These are phyloP conservation scores for Ceuthmochares aereus DNA, from an alignment of 2,113 vertebrate species.

Conservation along the genomic window DNA sequence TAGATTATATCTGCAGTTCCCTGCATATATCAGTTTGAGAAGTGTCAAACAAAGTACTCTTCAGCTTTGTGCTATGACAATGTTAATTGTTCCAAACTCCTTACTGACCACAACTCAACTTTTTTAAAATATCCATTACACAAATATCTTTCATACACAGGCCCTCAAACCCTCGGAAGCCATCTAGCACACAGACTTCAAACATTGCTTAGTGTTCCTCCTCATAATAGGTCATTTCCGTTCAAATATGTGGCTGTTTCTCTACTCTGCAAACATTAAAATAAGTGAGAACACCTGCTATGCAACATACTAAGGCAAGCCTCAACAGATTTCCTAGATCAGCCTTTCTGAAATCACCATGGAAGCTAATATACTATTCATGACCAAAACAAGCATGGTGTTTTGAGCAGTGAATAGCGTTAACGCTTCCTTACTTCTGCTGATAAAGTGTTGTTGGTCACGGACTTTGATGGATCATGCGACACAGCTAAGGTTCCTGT, in stretches of 20 bases:
- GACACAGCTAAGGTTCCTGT: conserved; percentile 82
- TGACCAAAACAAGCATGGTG: neutral
- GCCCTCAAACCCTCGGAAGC: neutral
- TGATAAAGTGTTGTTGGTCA: conserved; percentile 75
- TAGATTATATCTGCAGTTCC: neutral
- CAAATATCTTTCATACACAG: neutral
- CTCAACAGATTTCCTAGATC: neutral
- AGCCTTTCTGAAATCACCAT: neutral
- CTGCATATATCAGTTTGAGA: neutral
- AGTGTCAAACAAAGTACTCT: neutral
- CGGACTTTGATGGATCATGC: conserved; percentile 84
- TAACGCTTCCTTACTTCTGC: conserved; percentile 82
- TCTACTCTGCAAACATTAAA: neutral
- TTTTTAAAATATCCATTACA: neutral
- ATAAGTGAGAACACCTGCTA: neutral
- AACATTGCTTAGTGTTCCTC: neutral
- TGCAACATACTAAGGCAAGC: neutral
- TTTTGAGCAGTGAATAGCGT: neutral
- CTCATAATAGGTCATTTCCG: neutral
- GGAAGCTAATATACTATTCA: neutral
- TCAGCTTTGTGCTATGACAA: neutral
- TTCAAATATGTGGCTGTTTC: neutral
- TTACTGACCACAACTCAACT: neutral
- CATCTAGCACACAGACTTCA: neutral
- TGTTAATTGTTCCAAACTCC: neutral